Evolutionary conservation across 2,113 vertebrate genomes (phyloP).

Genomic region (Naja naja): DNA sequence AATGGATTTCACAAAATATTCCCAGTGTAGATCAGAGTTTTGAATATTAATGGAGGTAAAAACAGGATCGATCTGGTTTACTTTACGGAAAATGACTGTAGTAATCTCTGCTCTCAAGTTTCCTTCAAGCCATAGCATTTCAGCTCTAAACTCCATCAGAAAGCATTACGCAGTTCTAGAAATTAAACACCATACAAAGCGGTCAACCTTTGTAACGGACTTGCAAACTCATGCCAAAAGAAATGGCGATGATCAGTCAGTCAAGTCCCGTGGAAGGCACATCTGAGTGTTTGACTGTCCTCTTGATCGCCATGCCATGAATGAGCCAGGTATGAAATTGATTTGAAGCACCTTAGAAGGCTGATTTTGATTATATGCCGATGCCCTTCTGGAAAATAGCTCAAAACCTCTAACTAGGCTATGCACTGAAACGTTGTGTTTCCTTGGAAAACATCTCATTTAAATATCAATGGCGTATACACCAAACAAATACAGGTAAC

Average conservation of each 20-base stretch:
- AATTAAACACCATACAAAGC: background rate
- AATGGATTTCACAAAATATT: background rate
- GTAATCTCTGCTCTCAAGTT: background rate
- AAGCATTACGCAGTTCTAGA: background rate
- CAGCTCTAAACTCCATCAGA: background rate
- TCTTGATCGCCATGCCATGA: background rate
- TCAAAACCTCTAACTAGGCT: background rate
- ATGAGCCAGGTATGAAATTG: background rate
- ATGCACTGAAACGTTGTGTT: background rate
- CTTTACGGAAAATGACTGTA: background rate
- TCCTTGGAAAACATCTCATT: constrained; percentile 57
- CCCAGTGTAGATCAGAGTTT: background rate
- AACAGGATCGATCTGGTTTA: background rate
- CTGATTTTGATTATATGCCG: background rate
- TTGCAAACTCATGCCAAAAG: background rate
- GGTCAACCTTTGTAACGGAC: background rate
- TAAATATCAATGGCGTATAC: constrained; percentile 34
- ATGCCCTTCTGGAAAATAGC: constrained; percentile 3
- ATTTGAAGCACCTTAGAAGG: background rate
- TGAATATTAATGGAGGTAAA: background rate
- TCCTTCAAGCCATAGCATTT: background rate
- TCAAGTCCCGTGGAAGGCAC: background rate
- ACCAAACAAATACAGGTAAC: constrained; percentile 28
- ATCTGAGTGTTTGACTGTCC: background rate
- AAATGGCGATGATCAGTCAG: background rate